Conservation (phyloP, 2,888 invertebrate species). For the Andrena minutula region DNA sequence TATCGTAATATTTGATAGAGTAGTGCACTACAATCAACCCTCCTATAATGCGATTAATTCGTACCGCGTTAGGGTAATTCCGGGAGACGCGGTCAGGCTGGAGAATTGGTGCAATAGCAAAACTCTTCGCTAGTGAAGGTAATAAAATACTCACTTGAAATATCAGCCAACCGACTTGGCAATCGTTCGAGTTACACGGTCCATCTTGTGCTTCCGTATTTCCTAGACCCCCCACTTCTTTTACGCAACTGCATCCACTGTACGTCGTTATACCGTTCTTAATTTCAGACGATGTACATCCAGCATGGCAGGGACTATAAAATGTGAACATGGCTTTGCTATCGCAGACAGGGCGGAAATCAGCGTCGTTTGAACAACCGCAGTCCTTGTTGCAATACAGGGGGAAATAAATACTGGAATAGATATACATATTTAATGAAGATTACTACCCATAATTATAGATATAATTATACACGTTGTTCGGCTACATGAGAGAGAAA, state of each 20-base stretch:
- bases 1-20: too few species aligned
- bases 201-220: conserved; percentile 85
- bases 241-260: conserved; percentile 86
- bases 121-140: neutral
- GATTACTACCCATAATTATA: neutral
- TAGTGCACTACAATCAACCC: too few species aligned
- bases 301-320: conserved; percentile 91
- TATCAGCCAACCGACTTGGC: conserved; percentile 86
- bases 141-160: conserved; percentile 79
- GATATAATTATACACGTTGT: neutral
- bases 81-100: too few species aligned
- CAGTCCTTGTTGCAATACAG: conserved; percentile 87
- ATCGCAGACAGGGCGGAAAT: conserved; percentile 89
- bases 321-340: conserved; percentile 86
- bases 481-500: neutral
- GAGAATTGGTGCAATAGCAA: too few species aligned
- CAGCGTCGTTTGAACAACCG: conserved; percentile 85
- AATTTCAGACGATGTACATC: conserved; percentile 86
- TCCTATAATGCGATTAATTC: too few species aligned
- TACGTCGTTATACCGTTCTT: conserved; percentile 85
- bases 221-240: conserved; percentile 70
- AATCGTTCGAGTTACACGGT: conserved; percentile 86
- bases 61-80: too few species aligned
- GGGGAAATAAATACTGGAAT: conserved; percentile 68
- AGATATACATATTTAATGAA: neutral